Evolutionary conservation across 2,113 vertebrate genomes (phyloP).

Genomic region (sheep (Ovis aries)): DNA sequence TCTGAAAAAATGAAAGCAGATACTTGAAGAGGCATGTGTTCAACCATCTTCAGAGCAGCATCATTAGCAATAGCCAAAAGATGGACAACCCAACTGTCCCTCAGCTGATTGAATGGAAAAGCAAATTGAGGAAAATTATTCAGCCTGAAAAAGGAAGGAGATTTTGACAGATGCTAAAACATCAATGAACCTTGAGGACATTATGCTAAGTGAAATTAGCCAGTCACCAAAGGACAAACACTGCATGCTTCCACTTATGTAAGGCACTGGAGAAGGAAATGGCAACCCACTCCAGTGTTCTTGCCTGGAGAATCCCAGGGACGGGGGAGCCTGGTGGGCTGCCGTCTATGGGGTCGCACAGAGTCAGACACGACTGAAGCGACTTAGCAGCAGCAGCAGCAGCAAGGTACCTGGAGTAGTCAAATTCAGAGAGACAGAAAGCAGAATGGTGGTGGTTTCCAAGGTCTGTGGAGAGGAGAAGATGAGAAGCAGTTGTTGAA

Average conservation of each 20-base stretch:
- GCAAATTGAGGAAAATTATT: background rate
- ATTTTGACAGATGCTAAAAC: background rate
- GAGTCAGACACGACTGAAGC: too few relatives aligned
- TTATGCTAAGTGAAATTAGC: background rate
- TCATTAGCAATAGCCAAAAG: background rate
- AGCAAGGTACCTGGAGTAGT: too few relatives aligned
- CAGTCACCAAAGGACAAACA: background rate
- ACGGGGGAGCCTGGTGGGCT: too few relatives aligned
- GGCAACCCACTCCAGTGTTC: too few relatives aligned
- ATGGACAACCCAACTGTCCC: background rate
- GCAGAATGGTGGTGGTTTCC: background rate
- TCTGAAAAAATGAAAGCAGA: background rate
- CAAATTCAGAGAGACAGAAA: background rate
- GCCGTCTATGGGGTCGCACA: too few relatives aligned
- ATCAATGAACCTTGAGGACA: background rate
- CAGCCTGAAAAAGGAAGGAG: background rate
- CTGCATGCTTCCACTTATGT: background rate
- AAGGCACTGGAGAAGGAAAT: background rate
- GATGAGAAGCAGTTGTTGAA: background rate
- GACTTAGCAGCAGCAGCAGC: too few relatives aligned
- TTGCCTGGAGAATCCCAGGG: too few relatives aligned
- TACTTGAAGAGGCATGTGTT: background rate
- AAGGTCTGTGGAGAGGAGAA: too few relatives aligned
- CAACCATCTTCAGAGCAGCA: background rate
- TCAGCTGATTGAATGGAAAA: background rate